These are phyloP conservation scores for Rana temporaria DNA, from an alignment of 2,113 vertebrate species.

Conservation along the genomic window DNA sequence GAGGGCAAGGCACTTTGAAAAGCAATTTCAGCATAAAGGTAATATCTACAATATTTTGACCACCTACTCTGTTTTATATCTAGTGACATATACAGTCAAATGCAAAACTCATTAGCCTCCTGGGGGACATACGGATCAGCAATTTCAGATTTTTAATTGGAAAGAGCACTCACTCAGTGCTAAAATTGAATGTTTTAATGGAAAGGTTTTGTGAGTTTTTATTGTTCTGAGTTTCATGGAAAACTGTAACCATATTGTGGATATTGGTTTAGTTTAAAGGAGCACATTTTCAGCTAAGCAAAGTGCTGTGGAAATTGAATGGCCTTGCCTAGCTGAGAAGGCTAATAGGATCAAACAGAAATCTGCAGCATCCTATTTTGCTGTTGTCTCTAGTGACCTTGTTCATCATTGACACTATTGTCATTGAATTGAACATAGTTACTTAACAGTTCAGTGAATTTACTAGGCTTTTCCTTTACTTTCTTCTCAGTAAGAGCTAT, in stretches of 20 bases:
- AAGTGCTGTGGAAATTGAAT: conserved; percentile 57
- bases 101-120: conserved; percentile 61
- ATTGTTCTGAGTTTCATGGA: conserved; percentile 20
- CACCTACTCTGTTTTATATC: conserved; percentile 58
- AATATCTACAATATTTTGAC: conserved; percentile 57
- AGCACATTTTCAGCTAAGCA: conserved; percentile 57
- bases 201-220: conserved; percentile 17
- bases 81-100: conserved; percentile 41
- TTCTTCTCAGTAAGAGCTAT: conserved; percentile 15
- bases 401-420: conserved; percentile 47
- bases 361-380: conserved; percentile 50
- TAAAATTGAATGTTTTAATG: conserved; percentile 13
- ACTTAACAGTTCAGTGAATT: conserved; percentile 55
- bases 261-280: conserved; percentile 59
- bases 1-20: conserved; percentile 59
- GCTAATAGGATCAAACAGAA: conserved; percentile 49
- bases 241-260: conserved; percentile 28
- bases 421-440: conserved; percentile 44
- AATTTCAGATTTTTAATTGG: conserved; percentile 62
- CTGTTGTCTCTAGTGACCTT: conserved; percentile 51
- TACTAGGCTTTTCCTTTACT: conserved; percentile 30
- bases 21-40: conserved; percentile 60
- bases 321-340: conserved; percentile 37
- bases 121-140: conserved; percentile 46
- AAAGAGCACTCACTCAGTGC: conserved; percentile 59